These are phyloP conservation scores for Xerus rutilus DNA, from an alignment of 2,797 vertebrate genomes.

Conservation along the genomic window DNA sequence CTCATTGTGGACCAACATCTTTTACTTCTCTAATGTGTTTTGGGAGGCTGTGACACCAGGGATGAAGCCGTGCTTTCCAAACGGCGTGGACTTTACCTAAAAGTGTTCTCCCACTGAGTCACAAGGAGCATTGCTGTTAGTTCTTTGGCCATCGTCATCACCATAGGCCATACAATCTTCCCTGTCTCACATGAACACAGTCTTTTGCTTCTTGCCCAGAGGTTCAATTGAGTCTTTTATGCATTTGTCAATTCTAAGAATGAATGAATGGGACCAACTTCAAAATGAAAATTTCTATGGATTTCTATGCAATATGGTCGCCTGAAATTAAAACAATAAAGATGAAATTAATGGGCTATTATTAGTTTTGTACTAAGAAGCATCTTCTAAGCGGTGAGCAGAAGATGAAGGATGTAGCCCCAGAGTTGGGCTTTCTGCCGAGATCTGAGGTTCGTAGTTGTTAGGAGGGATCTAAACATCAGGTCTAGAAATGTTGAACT, in stretches of 20 bases:
- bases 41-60: neutral
- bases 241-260: neutral
- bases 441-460: neutral
- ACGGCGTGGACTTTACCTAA: constrained; percentile 6
- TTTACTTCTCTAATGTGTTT: neutral
- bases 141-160: neutral
- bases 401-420: neutral
- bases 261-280: neutral
- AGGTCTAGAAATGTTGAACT: neutral
- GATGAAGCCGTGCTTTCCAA: constrained; percentile 3
- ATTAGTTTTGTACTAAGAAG: neutral
- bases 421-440: neutral
- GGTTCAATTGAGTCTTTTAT: neutral
- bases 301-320: neutral
- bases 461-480: neutral
- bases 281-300: neutral
- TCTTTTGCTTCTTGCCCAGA: neutral
- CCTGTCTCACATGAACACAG: neutral
- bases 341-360: neutral
- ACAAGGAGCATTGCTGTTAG: neutral
- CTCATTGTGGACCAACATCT: neutral
- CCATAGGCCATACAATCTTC: neutral
- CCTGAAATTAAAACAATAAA: constrained; percentile 27
- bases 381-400: neutral
- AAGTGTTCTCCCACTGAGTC: neutral